Evolutionary conservation across 2,888 invertebrate species (phyloP).

Genomic region (Mesorhabditis belari): DNA sequence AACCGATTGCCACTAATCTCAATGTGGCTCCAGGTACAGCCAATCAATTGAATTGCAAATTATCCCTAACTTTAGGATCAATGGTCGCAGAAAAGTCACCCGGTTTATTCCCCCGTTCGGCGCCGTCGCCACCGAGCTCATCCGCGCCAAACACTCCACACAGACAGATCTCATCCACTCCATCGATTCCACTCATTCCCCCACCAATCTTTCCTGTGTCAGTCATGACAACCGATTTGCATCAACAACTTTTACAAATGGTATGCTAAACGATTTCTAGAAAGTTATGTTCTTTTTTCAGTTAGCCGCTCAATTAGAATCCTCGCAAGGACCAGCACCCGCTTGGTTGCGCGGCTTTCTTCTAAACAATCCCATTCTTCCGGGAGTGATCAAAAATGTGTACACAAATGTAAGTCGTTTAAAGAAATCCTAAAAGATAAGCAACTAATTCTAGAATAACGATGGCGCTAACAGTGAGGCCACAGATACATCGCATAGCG

Average conservation of each 20-base stretch:
- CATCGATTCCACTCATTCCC: background rate
- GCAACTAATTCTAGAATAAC: background rate
- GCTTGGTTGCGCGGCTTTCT: slow-evolving; percentile 2
- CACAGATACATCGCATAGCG: background rate
- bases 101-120: background rate
- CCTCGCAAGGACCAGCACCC: background rate
- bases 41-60: background rate
- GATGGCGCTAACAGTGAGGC: background rate
- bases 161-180: background rate
- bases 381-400: background rate
- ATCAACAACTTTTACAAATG: background rate
- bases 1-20: slow-evolving; percentile 17
- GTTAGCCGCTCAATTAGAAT: background rate
- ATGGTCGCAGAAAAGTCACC: background rate
- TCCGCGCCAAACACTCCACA: background rate
- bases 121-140: background rate
- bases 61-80: background rate
- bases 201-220: background rate
- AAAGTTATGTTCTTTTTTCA: background rate
- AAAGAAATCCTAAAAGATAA: background rate
- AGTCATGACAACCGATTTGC: background rate
- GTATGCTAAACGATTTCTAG: background rate
- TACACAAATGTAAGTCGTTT: background rate
- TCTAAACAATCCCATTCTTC: slow-evolving; percentile 4
- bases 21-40: background rate